Evolutionary conservation across 2,113 vertebrate genomes (phyloP), one percentile per base, ranked within the genome.

Genomic region (Paramormyrops kingsleyae): DNA sequence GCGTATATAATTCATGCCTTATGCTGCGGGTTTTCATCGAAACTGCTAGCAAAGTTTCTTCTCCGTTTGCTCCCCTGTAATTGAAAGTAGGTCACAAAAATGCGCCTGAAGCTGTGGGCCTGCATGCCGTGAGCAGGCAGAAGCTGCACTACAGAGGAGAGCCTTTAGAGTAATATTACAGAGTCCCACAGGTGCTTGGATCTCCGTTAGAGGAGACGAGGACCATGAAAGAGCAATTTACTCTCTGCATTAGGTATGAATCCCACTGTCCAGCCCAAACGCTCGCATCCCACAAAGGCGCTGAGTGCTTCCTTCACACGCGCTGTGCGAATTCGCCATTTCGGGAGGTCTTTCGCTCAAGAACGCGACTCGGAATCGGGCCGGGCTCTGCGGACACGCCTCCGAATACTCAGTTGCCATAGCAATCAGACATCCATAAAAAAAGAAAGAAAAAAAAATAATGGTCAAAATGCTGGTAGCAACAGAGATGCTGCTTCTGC

Each of bases 351-450:
- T 59, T 27, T 31, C n/a, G 5, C 74, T 80, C 6, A 8, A 80
- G 74, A 80, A 80, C 31, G 1, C 74, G 15, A 77, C 74, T 35
- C 74, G 1, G 35, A 80, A 39, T 52, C 70, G 49, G 88, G 39
- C 35, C 47, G 31, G 66, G 88, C 88, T 50, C 88, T 42, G 49
- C 10, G 50, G 70, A 56, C 62, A 89, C 27, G 24, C 77, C 46
- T 89, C 88, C 24, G 27, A 21, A 24, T 49, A 52, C 21, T 21
- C 50, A n/a, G 88, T 89, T 89, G n/a, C 88, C 77, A 83, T 83
- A 89, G 88, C 88, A 46, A 89, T 89, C 88, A 21, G 49, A 47
- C 31, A 46, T 53, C 88, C 31, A 39, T 47, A 42, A 21, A 87
- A 87, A 35, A 56, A 6, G 0, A 9, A 56, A 6, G 53, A 56